Evolutionary conservation across 2,888 invertebrate genomes (phyloP).

Genomic region (Hedychridium roseum): DNA sequence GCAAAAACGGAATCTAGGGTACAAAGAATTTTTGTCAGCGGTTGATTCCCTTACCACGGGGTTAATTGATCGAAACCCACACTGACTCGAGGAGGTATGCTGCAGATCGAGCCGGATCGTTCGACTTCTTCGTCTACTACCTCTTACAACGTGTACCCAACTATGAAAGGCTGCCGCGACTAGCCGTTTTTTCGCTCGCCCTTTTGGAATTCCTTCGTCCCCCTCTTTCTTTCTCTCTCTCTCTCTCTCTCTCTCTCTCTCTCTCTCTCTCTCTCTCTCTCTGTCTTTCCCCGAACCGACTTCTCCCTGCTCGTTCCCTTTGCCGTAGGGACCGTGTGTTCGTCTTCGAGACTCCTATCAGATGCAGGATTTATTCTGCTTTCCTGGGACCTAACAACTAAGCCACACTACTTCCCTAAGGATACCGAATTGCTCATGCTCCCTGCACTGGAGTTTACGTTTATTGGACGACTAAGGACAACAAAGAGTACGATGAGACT

Average conservation of each 20-base stretch:
- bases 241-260: no score
- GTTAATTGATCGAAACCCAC: conserved; percentile 37
- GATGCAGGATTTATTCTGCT: conserved; percentile 10
- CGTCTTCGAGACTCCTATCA: conserved; percentile 9
- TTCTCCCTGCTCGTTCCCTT: no score
- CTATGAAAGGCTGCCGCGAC: conserved; percentile 7
- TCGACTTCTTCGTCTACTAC: conserved; percentile 4
- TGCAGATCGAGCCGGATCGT: conserved; percentile 13
- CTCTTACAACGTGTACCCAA: conserved; percentile 16
- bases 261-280: no score
- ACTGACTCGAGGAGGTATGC: conserved; percentile 27
- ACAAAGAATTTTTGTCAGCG: conserved; percentile 33
- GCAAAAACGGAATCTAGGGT: background rate
- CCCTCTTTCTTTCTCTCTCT: no score
- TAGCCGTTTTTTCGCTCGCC: conserved; percentile 28
- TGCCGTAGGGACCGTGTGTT: conserved; percentile 14
- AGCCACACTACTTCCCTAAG: no score
- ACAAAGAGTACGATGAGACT: no score
- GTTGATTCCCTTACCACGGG: conserved; percentile 28
- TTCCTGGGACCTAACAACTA: no score
- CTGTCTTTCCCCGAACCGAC: no score
- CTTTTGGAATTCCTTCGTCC: conserved; percentile 36
- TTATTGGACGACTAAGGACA: no score
- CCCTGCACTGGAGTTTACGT: no score
- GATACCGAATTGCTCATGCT: no score